A percentile compares a stretch with the other conserved stretches of the same genome.
Evolutionary conservation across 2,113 vertebrate species (phyloP).

Genomic region (Lepus timidus): DNA sequence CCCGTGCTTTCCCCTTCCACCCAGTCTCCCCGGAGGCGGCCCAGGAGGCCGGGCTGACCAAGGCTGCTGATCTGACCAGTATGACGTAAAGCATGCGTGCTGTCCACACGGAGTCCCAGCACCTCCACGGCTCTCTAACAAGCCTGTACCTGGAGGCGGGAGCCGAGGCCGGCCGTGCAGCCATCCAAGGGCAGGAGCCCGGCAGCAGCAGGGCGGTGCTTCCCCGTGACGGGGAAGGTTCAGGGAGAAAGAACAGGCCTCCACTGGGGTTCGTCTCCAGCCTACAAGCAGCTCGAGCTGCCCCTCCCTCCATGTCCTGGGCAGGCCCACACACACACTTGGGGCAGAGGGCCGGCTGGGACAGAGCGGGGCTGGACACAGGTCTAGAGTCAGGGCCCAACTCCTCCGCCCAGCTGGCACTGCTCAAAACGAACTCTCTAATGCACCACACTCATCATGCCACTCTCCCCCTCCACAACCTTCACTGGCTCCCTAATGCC

Average conservation of each 20-base stretch:
- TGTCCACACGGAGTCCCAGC: neutral
- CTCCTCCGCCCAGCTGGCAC: fast-evolving
- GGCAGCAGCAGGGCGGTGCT: neutral
- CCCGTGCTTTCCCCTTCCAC: neutral
- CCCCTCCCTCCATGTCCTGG: neutral
- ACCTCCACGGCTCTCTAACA: neutral
- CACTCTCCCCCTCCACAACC: neutral
- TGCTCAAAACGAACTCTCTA: fast-evolving
- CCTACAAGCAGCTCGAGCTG: neutral
- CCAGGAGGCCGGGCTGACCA: neutral
- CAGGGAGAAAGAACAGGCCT: neutral
- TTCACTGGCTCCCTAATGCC: neutral
- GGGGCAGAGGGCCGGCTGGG: neutral
- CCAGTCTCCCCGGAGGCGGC: neutral
- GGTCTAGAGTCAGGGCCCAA: neutral
- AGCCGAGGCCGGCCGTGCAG: neutral
- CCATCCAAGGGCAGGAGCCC: neutral
- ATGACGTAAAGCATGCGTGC: neutral
- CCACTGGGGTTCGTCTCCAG: neutral
- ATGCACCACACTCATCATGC: neutral
- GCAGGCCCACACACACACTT: neutral
- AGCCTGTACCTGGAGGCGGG: neutral
- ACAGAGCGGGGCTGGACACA: neutral
- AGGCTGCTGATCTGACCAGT: neutral
- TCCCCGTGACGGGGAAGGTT: neutral